Evolutionary conservation across 1,140 invertebrate species (phyloP).

Genomic region (Neodiprion virginianus): DNA sequence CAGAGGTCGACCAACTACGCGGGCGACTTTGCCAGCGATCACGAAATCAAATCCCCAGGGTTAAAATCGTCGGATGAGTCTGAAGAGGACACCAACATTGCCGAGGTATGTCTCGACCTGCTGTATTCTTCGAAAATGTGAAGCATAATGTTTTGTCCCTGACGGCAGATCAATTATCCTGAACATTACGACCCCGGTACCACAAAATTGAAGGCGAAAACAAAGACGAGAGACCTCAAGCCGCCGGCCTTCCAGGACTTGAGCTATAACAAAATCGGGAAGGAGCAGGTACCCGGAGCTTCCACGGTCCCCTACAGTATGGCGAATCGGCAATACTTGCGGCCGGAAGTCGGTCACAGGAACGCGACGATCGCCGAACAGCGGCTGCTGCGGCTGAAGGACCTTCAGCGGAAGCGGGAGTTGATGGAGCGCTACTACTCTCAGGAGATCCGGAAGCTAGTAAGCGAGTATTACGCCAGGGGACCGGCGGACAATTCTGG

Average conservation of each 20-base stretch:
- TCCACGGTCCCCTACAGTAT: no score
- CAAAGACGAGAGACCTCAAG: no score
- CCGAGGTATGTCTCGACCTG: no score
- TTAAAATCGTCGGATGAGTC: neutral
- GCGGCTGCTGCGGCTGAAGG: slow-evolving; percentile 30
- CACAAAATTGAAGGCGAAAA: no score
- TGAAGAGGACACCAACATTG: neutral
- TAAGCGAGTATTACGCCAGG: slow-evolving; percentile 27
- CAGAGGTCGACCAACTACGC: neutral
- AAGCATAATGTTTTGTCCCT: no score
- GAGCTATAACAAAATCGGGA: no score
- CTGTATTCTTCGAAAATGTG: no score
- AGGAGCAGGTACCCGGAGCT: no score
- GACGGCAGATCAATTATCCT: neutral
- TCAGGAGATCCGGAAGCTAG: slow-evolving; percentile 31
- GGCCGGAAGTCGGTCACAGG: no score
- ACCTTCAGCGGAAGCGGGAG: slow-evolving; percentile 34
- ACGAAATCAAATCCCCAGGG: neutral
- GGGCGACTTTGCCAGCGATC: neutral
- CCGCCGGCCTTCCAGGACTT: no score
- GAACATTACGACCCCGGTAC: neutral
- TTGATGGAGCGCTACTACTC: slow-evolving; percentile 36
- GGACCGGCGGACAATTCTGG: neutral
- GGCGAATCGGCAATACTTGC: no score
- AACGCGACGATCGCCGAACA: slow-evolving; percentile 17